Base-by-base conservation (phyloP, 2,113 vertebrate genomes). In the Epinephelus cyanopodus region DNA sequence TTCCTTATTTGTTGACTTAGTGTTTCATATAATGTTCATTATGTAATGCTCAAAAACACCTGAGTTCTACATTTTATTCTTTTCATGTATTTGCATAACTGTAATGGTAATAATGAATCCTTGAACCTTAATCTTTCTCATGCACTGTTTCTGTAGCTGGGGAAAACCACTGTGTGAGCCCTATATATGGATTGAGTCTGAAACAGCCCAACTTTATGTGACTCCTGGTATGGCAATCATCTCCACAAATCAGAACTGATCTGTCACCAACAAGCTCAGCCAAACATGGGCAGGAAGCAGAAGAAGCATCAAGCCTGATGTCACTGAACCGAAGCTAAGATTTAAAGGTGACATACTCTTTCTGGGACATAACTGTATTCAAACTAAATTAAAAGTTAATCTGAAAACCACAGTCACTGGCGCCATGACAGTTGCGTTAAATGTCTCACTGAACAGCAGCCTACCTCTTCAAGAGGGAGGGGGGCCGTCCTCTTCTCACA, bases 401-500 rank as follows among this genome's bases (percentile, higher is more conserved):
- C 13, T 1, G 5, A 11, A 13, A 62, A 3, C 14, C 14, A 12
- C 18, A 72, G 33, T 8, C 18, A 7, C 21, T 19, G 25, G 65
- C 47, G n/a, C 27, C 13, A 19, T 37, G 13, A 6, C 1, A 6
- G 17, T 67, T 8, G 13, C 52, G 2, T 47, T 33, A 17, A 37
- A n/a, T 37, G 10, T 53, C 10, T 61, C 17, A 61, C 2, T 25
- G 14, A 65, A 11, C 23, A 74, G 53, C 37, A 37, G 48, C 83
- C 23, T 77, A 78, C 86, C 87, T 90, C 23, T 83, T 18, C 25
- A 37, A 23, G 25, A 63, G 52, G 67, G 63, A 52, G 33, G 81
- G 56, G 58, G 68, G 78, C 4, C n/a, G 67, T 67, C 86, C 74
- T 87, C 83, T 82, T 77, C 82, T 77, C 33, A 62, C 80, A 5